These are phyloP conservation scores for Drosophila rellima DNA, from an alignment of 2,888 invertebrate species.

Conservation along the genomic window DNA sequence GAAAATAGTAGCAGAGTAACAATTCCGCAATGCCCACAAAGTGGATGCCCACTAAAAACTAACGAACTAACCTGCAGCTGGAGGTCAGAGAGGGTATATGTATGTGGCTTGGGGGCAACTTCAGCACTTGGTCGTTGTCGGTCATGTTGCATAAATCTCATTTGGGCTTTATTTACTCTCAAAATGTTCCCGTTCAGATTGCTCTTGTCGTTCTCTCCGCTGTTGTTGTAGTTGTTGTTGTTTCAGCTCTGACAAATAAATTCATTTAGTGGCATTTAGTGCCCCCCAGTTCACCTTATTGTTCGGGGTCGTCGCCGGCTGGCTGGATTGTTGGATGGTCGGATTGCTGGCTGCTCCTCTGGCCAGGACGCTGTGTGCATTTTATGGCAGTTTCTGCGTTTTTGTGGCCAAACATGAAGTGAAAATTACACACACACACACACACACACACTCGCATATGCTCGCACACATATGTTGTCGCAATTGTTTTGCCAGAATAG, in stretches of 20 bases:
- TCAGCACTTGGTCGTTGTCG: conserved; percentile 81
- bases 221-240: conserved; percentile 31
- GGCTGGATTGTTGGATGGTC: conserved; percentile 25
- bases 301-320: conserved; percentile 62
- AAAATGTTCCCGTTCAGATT: conserved; percentile 76
- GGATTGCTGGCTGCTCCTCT: conserved; percentile 34
- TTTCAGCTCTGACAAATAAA: conserved; percentile 71
- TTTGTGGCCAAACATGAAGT: conserved; percentile 81
- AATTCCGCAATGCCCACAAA: conserved; percentile 71
- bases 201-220: conserved; percentile 29
- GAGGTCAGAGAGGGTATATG: conserved; percentile 12
- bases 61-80: conserved; percentile 62
- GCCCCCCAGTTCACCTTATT: conserved; percentile 80
- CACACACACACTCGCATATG: conserved; percentile 26
- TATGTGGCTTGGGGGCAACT: conserved; percentile 63
- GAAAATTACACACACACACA: conserved; percentile 73
- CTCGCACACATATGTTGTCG: conserved; percentile 51
- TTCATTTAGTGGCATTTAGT: conserved; percentile 84
- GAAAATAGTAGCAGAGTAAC: too few species aligned
- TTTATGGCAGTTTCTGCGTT: conserved; percentile 81
- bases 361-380: conserved; percentile 65
- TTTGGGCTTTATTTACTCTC: conserved; percentile 83
- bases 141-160: conserved; percentile 83
- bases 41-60: conserved; percentile 79
- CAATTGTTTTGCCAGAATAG: conserved; percentile 70